Evolutionary conservation across 2,797 vertebrate species (phyloP).

Genomic region (Apodemus agrarius): DNA sequence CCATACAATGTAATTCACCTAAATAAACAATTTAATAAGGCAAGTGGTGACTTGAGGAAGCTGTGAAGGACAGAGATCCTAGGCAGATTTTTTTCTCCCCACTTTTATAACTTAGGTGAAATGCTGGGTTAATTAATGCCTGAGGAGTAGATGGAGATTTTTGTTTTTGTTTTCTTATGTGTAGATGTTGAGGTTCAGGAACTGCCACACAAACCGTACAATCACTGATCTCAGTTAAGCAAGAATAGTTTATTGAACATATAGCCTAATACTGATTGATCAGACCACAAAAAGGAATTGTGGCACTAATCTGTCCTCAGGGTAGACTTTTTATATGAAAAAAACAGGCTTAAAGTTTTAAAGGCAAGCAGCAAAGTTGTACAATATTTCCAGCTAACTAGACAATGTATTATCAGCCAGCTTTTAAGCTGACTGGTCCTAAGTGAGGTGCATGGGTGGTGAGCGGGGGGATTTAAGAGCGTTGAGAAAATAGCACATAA

Average conservation of each 20-base stretch:
- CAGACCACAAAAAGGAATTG: background rate
- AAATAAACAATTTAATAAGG: too few relatives aligned
- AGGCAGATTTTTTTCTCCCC: background rate
- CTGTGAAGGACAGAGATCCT: background rate
- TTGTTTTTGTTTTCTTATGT: background rate
- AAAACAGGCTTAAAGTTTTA: too few relatives aligned
- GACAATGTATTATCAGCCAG: too few relatives aligned
- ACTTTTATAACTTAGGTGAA: background rate
- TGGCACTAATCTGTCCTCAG: background rate
- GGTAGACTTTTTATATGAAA: background rate
- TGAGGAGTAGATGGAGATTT: background rate
- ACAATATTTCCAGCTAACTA: too few relatives aligned
- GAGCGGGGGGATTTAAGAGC: too few relatives aligned
- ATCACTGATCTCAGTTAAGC: background rate
- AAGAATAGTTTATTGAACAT: background rate
- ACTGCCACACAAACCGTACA: background rate
- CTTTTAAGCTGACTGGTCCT: too few relatives aligned
- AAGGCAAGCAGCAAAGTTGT: too few relatives aligned
- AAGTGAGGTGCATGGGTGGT: too few relatives aligned
- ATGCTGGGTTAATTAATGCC: background rate
- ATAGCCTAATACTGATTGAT: background rate
- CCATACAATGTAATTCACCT: too few relatives aligned
- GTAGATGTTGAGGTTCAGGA: background rate
- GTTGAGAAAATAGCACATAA: too few relatives aligned
- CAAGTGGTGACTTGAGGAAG: too few relatives aligned